phyloP scores from a whole-genome alignment of 2,113 vertebrate genomes.

The Nymphicus hollandicus region DNA sequence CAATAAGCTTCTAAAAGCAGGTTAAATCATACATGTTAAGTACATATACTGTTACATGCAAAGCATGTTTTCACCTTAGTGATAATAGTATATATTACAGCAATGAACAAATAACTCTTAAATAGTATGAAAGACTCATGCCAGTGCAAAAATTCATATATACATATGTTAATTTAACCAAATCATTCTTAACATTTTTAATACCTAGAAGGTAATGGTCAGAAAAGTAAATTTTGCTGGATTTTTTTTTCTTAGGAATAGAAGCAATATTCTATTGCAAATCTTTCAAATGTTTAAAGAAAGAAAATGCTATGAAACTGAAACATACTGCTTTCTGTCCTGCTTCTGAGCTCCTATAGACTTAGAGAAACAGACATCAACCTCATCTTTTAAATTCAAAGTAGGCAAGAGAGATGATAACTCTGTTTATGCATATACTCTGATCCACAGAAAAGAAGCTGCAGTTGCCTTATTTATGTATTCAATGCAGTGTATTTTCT shows the following conservation, averaged over 20 bases:
- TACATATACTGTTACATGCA: not conserved
- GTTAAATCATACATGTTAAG: not conserved
- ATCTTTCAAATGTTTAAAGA: not conserved
- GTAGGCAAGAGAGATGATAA: not conserved
- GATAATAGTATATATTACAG: not conserved
- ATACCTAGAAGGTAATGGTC: not conserved
- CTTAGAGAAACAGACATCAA: not conserved
- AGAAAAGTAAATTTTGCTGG: not conserved
- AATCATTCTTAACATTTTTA: not conserved
- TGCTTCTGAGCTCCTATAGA: not conserved
- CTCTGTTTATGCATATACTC: not conserved
- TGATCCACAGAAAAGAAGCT: not conserved
- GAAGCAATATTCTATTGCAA: not conserved
- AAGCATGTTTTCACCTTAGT: not conserved
- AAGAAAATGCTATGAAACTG: not conserved
- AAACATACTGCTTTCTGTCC: not conserved
- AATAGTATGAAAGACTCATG: not conserved
- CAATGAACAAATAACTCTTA: not conserved
- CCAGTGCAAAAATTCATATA: not conserved
- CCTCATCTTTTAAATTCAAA: not conserved
- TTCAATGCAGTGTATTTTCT: not conserved
- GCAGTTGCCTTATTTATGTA: not conserved
- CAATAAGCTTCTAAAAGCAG: not conserved
- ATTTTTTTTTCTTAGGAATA: not conserved
- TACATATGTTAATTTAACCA: not conserved